Conservation (phyloP, 1,140 invertebrate species). For the Battus philenor region DNA sequence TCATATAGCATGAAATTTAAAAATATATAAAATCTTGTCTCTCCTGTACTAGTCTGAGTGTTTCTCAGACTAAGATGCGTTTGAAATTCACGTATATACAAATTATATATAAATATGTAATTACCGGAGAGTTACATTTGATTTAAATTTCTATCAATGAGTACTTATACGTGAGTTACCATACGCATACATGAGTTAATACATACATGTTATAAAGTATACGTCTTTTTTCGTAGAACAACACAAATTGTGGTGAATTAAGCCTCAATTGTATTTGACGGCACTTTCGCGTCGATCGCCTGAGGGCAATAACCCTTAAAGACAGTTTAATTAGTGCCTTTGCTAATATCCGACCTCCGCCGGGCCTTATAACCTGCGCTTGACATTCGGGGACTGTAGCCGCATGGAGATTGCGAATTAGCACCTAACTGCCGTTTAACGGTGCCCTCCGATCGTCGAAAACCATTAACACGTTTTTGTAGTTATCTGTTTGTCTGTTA, state of each 20-base stretch:
- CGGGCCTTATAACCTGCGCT: slow-evolving; percentile 9
- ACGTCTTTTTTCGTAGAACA: neutral
- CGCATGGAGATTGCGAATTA: slow-evolving; percentile 17
- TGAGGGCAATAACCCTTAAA: slow-evolving; percentile 9
- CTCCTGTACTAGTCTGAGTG: no score
- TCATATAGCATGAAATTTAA: no score
- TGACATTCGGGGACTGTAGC: slow-evolving; percentile 13
- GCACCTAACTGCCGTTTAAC: slow-evolving; percentile 13
- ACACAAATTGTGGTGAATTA: neutral
- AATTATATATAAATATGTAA: no score
- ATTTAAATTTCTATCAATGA: no score
- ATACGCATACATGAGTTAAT: neutral
- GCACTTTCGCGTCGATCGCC: neutral
- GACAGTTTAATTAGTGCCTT: slow-evolving; percentile 11
- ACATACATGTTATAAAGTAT: neutral
- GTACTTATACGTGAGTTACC: neutral
- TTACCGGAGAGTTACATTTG: no score
- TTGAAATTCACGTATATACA: no score
- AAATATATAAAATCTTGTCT: no score
- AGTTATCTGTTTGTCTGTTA: no score
- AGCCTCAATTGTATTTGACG: neutral
- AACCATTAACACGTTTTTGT: no score
- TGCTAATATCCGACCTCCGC: slow-evolving; percentile 3
- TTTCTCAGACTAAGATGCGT: no score
- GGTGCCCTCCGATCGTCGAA: no score